Base-by-base conservation (phyloP, 1,140 invertebrate species). In the Zaprionus capensis region DNA sequence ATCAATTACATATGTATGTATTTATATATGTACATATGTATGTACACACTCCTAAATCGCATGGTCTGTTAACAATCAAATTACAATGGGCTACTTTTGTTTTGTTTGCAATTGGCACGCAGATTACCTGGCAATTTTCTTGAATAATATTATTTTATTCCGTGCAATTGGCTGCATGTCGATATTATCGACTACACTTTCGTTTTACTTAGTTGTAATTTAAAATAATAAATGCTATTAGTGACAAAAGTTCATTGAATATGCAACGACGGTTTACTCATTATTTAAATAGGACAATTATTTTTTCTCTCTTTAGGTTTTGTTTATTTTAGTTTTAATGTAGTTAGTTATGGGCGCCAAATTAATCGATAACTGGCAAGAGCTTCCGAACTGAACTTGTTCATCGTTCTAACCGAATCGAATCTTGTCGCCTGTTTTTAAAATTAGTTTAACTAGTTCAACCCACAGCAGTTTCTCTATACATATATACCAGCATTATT, bases 121-220 rank as follows among this genome's bases (percentile, higher is more conserved):
- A 46, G 7, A 17, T 46, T 46, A 46, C 41, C 41, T 46, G n/a
- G 41, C 41, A 46, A 46, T 46, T 46, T 17, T 46, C 41, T 20
- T 17, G 7, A 46, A 46, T 1, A 46, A 46, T 46, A 46, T 17
- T 46, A 46, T 17, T 46, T 46, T 46, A 46, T 46, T 46, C 6
- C 41, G 41, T 44, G 41, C n/a, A 17, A 44, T 44, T 44, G 41
- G 41, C 41, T 17, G 41, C n/a, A 46, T 46, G 41, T 17, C n/a
- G 41, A 17, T 46, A 46, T 4, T 17, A 17, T 46, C n/a, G n/a
- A 46, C 41, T 7, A 15, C 38, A 15, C 15, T n/a, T 6, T n/a
- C 31, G 14, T 15, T 38, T 12, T 15, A 15, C 12, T 15, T 15
- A 41, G 15, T 5, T 15, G 15, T 4, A 20, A 17, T 17, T 17